Conservation (phyloP, 1,140 invertebrate species). For the Drosophila biarmipes region DNA sequence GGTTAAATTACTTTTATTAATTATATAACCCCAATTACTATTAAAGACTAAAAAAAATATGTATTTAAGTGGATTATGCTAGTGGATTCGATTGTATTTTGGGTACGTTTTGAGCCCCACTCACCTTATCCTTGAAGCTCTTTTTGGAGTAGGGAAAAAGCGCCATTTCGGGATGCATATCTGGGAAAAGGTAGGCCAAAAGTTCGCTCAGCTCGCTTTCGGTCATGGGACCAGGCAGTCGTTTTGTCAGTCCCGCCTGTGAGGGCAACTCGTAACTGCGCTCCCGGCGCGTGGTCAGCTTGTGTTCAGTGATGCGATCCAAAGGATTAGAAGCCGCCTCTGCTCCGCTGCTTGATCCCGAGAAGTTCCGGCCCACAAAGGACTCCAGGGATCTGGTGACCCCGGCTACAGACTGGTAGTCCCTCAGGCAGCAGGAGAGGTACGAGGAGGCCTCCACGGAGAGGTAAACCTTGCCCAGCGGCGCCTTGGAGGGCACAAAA, state of each 20-base stretch:
- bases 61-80: too few relatives aligned
- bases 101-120: neutral
- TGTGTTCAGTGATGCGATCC: constrained; percentile 64
- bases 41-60: too few relatives aligned
- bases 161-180: constrained; percentile 89
- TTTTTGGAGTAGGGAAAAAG: constrained; percentile 80
- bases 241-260: constrained; percentile 53
- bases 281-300: constrained; percentile 29
- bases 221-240: constrained; percentile 89
- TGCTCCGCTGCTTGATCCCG: constrained; percentile 57
- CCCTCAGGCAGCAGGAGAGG: constrained; percentile 87
- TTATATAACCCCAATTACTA: too few relatives aligned
- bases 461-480: constrained; percentile 90
- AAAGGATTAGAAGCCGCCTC: constrained; percentile 58
- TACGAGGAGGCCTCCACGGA: constrained; percentile 88
- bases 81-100: neutral
- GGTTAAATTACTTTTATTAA: too few relatives aligned
- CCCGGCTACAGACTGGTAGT: constrained; percentile 86
- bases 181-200: constrained; percentile 94
- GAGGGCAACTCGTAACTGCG: constrained; percentile 53
- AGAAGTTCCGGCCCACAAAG: constrained; percentile 86
- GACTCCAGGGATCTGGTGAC: constrained; percentile 86
- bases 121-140: constrained; percentile 71
- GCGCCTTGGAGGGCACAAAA: constrained; percentile 93
- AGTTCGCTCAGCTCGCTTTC: constrained; percentile 91